Evolutionary conservation across 2,888 invertebrate genomes (phyloP).

Genomic region (Caenorhabditis doughertyi): DNA sequence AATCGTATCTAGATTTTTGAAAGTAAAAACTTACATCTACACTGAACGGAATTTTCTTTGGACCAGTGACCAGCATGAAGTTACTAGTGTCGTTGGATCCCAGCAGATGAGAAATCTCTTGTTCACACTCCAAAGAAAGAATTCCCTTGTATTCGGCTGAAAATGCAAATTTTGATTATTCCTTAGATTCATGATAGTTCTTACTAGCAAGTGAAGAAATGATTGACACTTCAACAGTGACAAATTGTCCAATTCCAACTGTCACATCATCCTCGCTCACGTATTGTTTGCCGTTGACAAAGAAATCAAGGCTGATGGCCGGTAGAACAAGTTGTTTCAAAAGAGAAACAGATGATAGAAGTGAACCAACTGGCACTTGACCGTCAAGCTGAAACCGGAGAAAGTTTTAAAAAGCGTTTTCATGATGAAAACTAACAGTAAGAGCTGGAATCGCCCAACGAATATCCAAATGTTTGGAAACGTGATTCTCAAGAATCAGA

Average conservation of each 20-base stretch:
- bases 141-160: conserved; percentile 72
- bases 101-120: conserved; percentile 76
- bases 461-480: conserved; percentile 80
- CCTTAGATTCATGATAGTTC: no score
- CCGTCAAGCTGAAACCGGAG: conserved; percentile 74
- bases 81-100: conserved; percentile 70
- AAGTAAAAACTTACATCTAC: conserved; percentile 63
- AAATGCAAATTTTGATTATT: conserved; percentile 26
- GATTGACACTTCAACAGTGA: conserved; percentile 72
- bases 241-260: conserved; percentile 77
- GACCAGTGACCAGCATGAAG: conserved; percentile 74
- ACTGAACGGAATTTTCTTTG: conserved; percentile 73
- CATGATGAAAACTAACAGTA: conserved; percentile 57
- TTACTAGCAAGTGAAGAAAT: conserved; percentile 71
- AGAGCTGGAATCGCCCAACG: conserved; percentile 78
- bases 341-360: conserved; percentile 80
- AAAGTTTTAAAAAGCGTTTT: background rate
- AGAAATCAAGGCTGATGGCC: conserved; percentile 76
- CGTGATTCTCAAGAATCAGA: conserved; percentile 77
- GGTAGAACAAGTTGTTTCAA: conserved; percentile 82
- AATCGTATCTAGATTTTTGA: no score
- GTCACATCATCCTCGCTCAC: conserved; percentile 78
- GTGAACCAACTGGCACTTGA: conserved; percentile 80
- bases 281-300: conserved; percentile 74
- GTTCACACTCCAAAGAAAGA: conserved; percentile 77